Conservation (phyloP, 92 coral and sea anemone species). For the Parazoanthus swiftii region DNA sequence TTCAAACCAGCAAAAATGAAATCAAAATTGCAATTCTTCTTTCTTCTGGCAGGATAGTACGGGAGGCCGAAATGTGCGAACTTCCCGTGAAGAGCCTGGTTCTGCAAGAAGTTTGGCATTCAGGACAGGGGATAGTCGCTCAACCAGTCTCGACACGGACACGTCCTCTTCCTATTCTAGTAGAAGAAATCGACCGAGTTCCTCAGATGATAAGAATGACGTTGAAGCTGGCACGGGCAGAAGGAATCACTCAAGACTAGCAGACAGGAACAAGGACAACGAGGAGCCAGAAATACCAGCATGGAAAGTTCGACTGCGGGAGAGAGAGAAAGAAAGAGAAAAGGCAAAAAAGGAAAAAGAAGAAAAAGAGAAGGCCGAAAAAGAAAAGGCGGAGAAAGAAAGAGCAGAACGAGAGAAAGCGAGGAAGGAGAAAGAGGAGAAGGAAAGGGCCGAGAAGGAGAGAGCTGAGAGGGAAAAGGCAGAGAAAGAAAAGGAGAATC, state of each 20-base stretch:
- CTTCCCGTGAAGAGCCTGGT: conserved; percentile 26
- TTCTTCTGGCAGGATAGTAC: conserved; percentile 19
- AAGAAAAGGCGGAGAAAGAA: conserved; percentile 58
- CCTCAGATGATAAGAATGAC: conserved; percentile 59
- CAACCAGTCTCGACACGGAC: neutral
- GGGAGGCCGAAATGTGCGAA: conserved; percentile 29
- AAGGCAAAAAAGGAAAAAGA: conserved; percentile 55
- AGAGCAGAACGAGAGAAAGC: conserved; percentile 56
- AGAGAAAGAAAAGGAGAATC: conserved; percentile 23
- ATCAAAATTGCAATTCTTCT: neutral
- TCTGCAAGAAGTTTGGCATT: neutral
- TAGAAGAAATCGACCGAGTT: conserved; percentile 36
- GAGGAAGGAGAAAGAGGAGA: conserved; percentile 50
- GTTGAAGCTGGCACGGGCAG: conserved; percentile 51
- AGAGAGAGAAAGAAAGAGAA: conserved; percentile 75
- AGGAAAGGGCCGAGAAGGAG: conserved; percentile 40
- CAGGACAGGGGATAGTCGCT: conserved; percentile 5
- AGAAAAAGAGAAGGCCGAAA: conserved; percentile 62
- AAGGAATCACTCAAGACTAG: neutral
- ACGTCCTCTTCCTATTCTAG: conserved; percentile 23
- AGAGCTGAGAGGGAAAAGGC: conserved; percentile 40
- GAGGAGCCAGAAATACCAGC: conserved; percentile 75
- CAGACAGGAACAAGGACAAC: conserved; percentile 66
- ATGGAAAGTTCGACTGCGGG: conserved; percentile 75
- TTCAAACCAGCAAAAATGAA: neutral